phyloP scores from a whole-genome alignment of 2,113 vertebrate species.

The Pampusana beccarii region DNA sequence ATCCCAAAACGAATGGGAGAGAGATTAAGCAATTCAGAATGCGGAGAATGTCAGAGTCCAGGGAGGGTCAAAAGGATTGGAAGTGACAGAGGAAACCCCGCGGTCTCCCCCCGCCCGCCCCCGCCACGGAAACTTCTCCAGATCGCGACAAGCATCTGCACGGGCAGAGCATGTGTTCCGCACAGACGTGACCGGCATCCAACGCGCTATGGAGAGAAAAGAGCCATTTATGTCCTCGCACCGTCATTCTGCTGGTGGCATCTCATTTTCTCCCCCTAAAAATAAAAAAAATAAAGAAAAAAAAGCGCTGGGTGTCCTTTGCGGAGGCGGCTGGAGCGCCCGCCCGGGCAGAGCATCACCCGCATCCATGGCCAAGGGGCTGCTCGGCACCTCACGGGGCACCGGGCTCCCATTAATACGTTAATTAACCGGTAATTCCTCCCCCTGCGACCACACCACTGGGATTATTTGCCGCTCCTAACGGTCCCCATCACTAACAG shows the following conservation, averaged over 20 bases:
- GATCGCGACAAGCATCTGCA: not conserved
- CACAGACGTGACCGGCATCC: not conserved
- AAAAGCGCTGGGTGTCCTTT: too few species aligned
- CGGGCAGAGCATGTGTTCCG: not conserved
- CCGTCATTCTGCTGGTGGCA: not conserved
- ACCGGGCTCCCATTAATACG: not conserved
- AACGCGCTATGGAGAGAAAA: not conserved
- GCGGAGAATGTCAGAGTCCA: slow-evolving; percentile 59
- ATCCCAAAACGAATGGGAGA: slow-evolving; percentile 39
- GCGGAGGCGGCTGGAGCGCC: not conserved
- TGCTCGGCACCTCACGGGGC: too few species aligned
- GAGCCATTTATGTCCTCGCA: not conserved
- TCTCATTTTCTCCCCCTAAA: not conserved
- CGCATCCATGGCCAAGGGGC: too few species aligned
- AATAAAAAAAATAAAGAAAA: not conserved
- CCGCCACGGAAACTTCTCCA: not conserved
- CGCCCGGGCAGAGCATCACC: not conserved
- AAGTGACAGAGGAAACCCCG: not conserved
- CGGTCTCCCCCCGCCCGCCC: not conserved
- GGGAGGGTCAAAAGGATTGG: not conserved
- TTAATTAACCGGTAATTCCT: not conserved
- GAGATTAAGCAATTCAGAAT: slow-evolving; percentile 53
- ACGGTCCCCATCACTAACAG: not conserved
- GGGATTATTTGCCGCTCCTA: not conserved
- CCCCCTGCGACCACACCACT: not conserved